Base-by-base conservation (phyloP, 2,113 vertebrate species). In the Pelusios castaneus region DNA sequence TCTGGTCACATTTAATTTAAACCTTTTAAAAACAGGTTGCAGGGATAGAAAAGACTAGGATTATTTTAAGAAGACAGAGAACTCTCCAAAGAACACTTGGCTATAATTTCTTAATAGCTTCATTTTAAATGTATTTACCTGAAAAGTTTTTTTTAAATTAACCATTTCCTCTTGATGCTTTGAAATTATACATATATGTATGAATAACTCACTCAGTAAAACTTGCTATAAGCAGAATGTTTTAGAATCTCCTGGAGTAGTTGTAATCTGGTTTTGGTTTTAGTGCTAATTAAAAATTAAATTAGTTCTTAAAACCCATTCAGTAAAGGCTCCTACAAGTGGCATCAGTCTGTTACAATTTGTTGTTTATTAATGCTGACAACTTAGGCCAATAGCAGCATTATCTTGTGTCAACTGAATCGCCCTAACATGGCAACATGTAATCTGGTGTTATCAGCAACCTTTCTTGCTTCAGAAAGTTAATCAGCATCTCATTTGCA, bases 401-500 rank as follows among this genome's bases (percentile, higher is more conserved):
- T 95, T 95, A 89, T 98, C 94, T 94, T 97, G 96, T 98, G 98
- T 98, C 98, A 98, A 95, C 96, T 98, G 97, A 87, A 96, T 98
- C 95, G 97, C 98, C 98, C 98, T 98, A 97, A 98, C 98, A 97
- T 97, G 97, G 96, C 97, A 98, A 98, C 95, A 95, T 96, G 94
- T 97, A 97, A 97, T 98, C 96, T 98, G 96, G 87, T 98, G 90
- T 97, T 97, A 95, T 12, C 95, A 95, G 95, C 96, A 97, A 95
- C 93, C 95, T 97, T 95, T 38, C 95, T 97, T 97, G 94, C 88
- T 97, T 98, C 96, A 67, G 98, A 98, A 99, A 99, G 98, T 98
- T 99, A 99, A 99, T 98, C 97, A 99, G 98, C 96, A 96, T 97
- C 97, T 98, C 84, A 98, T 99, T 98, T 99, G 96, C 97, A 98